A percentile compares a stretch with the other conserved stretches of the same genome.
Conservation (phyloP, 2,113 vertebrate species). For the Pterocles orientalis region DNA sequence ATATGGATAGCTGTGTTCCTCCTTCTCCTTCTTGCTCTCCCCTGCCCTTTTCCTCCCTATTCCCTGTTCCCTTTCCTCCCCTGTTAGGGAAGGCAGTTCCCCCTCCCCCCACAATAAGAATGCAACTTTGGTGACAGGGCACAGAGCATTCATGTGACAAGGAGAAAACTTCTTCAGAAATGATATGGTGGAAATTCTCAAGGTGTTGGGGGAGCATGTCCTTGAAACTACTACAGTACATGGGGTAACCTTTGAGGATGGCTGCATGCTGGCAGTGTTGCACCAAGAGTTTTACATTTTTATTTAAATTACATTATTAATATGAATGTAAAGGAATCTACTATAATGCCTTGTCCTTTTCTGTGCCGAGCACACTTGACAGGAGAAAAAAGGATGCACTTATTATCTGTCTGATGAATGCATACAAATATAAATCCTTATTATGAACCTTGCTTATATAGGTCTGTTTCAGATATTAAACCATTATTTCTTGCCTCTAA, state of each 20-base stretch:
- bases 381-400: slow-evolving; percentile 8
- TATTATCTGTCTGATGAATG: slow-evolving; percentile 57
- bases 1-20: not conserved
- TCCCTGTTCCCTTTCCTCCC: not conserved
- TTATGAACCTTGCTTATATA: slow-evolving; percentile 47
- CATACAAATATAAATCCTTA: slow-evolving; percentile 67
- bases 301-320: slow-evolving; percentile 64
- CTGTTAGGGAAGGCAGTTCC: not conserved
- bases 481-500: slow-evolving; percentile 54
- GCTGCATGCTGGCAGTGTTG: slow-evolving; percentile 1
- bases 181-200: not conserved
- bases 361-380: slow-evolving; percentile 19
- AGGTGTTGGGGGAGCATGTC: not conserved
- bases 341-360: slow-evolving; percentile 31
- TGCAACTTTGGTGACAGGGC: not conserved
- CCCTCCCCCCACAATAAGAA: not conserved
- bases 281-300: slow-evolving; percentile 42
- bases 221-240: slow-evolving; percentile 27
- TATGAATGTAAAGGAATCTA: slow-evolving; percentile 59
- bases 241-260: slow-evolving; percentile 47
- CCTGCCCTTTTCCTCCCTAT: not conserved
- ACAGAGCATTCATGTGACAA: not conserved
- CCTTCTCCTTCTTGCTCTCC: not conserved
- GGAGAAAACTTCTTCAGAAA: not conserved
- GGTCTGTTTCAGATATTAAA: slow-evolving; percentile 52